Conservation (phyloP, 2,888 invertebrate genomes). For the Zootermopsis nevadensis region DNA sequence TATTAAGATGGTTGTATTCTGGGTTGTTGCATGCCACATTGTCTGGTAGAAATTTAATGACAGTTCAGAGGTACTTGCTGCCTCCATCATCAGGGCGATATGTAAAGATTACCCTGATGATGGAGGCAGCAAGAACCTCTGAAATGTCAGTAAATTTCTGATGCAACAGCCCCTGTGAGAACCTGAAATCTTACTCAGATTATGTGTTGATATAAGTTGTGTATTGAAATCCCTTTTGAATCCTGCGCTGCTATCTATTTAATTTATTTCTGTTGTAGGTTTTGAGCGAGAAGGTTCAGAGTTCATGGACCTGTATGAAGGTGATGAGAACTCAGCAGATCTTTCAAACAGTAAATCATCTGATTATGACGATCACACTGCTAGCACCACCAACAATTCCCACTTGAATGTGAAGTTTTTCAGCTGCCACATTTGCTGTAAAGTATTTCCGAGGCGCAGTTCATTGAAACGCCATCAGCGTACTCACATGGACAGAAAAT, state of each 20-base stretch:
- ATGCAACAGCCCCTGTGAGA: too few species aligned
- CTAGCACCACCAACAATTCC: not conserved
- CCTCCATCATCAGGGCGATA: too few species aligned
- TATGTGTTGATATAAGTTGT: too few species aligned
- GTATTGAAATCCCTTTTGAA: not conserved
- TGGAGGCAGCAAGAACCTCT: too few species aligned
- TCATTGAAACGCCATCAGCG: slow-evolving; percentile 57
- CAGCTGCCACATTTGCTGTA: slow-evolving; percentile 26
- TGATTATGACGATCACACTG: not conserved
- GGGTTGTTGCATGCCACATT: too few species aligned
- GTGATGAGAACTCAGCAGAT: slow-evolving; percentile 30
- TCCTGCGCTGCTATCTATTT: not conserved
- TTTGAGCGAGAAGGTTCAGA: slow-evolving; percentile 38
- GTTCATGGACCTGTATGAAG: slow-evolving; percentile 13
- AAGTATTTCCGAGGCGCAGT: slow-evolving; percentile 55
- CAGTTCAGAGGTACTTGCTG: too few species aligned
- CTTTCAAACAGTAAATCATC: slow-evolving; percentile 22
- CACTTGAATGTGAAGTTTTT: slow-evolving; percentile 14
- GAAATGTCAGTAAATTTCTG: too few species aligned
- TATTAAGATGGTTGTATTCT: too few species aligned
- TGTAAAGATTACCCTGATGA: too few species aligned
- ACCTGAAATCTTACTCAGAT: too few species aligned
- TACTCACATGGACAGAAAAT: slow-evolving; percentile 56
- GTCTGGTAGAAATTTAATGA: too few species aligned
- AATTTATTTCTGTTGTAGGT: slow-evolving; percentile 14